Evolutionary conservation across 1,140 invertebrate species (phyloP).

Genomic region (Megalopta genalis): DNA sequence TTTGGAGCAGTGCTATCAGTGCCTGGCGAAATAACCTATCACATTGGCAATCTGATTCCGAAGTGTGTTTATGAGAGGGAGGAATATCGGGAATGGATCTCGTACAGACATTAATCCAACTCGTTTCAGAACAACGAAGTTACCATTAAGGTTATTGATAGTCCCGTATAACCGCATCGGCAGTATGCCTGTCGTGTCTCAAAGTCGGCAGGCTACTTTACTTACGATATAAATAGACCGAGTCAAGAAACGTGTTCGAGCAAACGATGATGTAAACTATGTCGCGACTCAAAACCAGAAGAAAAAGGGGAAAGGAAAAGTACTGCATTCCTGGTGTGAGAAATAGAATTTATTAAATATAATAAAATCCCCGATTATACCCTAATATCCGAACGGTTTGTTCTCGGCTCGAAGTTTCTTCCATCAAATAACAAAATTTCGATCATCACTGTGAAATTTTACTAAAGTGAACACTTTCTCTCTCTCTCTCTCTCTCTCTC

Average conservation of each 20-base stretch:
- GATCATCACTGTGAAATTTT: too few species aligned
- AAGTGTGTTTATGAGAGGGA: background rate
- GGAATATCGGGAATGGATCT: constrained; percentile 5
- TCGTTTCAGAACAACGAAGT: constrained; percentile 22
- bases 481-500: too few species aligned
- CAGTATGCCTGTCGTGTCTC: constrained; percentile 12
- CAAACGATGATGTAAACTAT: background rate
- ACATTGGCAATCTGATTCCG: background rate
- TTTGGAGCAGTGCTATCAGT: too few species aligned
- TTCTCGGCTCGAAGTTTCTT: too few species aligned
- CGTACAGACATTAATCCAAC: background rate
- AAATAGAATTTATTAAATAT: too few species aligned
- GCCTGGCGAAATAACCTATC: too few species aligned
- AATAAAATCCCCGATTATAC: too few species aligned
- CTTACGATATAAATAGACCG: constrained; percentile 10
- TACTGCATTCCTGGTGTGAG: too few species aligned
- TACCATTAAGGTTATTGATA: constrained; percentile 18
- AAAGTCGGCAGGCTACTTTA: background rate
- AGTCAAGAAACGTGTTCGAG: background rate
- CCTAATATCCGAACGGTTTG: too few species aligned
- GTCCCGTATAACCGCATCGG: constrained; percentile 7
- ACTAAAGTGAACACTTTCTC: too few species aligned
- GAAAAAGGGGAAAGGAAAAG: too few species aligned
- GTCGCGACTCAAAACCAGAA: background rate
- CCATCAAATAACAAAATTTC: too few species aligned